Conservation (phyloP, 1,140 invertebrate species). For the Wasmannia auropunctata region DNA sequence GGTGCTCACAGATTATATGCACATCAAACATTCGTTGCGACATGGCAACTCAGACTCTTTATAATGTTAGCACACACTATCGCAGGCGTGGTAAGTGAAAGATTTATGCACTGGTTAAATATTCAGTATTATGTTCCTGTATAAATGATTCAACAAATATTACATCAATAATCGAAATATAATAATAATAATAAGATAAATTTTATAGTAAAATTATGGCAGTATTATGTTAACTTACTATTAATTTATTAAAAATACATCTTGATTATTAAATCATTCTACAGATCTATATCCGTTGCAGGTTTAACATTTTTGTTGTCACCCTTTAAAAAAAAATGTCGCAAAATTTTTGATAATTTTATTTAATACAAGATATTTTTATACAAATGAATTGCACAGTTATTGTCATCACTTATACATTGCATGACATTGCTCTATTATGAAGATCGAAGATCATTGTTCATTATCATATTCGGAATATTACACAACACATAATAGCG, state of each 20-base stretch:
- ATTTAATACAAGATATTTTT: background rate
- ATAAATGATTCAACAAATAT: background rate
- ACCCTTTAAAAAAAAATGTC: background rate
- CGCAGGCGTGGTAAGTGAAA: conserved; percentile 90
- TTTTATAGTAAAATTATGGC: background rate
- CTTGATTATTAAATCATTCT: background rate
- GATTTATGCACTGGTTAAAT: background rate
- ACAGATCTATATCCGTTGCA: background rate
- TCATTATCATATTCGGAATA: background rate
- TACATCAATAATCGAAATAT: background rate
- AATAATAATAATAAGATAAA: background rate
- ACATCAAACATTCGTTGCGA: conserved; percentile 93
- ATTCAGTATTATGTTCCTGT: background rate
- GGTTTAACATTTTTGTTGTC: background rate
- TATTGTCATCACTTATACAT: background rate
- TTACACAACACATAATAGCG: background rate
- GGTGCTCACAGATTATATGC: conserved; percentile 97
- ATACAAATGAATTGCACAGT: background rate
- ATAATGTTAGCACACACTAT: conserved; percentile 92
- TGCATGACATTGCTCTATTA: background rate
- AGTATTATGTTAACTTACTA: background rate
- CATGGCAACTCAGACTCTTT: conserved; percentile 88
- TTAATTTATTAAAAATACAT: background rate
- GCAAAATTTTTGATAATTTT: background rate
- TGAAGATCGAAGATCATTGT: background rate